These are phyloP conservation scores for Grammomys dolichurus DNA, from an alignment of 2,113 vertebrate species.

Conservation along the genomic window DNA sequence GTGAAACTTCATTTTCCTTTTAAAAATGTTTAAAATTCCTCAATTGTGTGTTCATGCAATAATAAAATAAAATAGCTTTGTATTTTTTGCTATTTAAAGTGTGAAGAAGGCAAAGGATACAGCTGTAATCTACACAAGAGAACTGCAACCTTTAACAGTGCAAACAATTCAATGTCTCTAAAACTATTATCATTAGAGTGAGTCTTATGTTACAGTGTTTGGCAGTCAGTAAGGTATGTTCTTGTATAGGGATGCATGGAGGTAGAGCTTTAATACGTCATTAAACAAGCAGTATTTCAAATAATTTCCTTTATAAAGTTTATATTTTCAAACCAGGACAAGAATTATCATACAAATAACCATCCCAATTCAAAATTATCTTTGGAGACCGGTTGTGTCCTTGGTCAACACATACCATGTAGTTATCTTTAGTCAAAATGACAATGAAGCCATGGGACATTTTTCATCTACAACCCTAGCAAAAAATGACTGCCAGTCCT, in stretches of 20 bases:
- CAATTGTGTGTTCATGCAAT: not conserved
- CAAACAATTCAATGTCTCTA: not conserved
- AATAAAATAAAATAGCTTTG: not conserved
- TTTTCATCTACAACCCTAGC: not conserved
- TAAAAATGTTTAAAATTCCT: no score
- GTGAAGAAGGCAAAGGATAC: not conserved
- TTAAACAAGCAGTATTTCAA: not conserved
- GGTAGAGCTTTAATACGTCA: not conserved
- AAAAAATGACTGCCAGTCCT: not conserved
- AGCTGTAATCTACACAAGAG: not conserved
- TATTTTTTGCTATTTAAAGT: not conserved
- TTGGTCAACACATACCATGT: not conserved
- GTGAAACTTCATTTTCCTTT: not conserved
- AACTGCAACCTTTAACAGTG: not conserved
- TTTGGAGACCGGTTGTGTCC: not conserved
- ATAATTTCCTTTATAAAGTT: not conserved
- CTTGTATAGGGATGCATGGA: not conserved
- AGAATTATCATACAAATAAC: not conserved
- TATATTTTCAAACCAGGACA: not conserved
- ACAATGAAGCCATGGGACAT: not conserved
- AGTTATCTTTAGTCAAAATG: not conserved
- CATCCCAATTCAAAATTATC: not conserved
- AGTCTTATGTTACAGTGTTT: not conserved
- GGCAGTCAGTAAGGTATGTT: not conserved
- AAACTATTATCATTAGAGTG: not conserved